A percentile compares a stretch with the other conserved stretches of the same genome.
Evolutionary conservation across 2,888 invertebrate species (phyloP).

Genomic region (Scaeva pyrastri): DNA sequence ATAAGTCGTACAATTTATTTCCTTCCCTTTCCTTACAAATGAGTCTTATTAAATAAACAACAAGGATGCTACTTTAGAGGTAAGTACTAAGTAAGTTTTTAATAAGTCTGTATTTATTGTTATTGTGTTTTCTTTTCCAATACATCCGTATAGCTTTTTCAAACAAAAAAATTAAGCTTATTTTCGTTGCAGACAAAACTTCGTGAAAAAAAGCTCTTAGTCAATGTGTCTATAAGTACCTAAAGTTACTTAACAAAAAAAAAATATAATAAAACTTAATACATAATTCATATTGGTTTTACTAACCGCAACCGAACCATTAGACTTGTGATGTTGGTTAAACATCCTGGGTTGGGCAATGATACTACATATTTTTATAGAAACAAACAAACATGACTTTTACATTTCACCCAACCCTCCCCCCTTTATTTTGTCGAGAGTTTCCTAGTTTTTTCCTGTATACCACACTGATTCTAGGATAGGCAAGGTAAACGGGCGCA

Average conservation of each 20-base stretch:
- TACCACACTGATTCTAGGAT: not conserved
- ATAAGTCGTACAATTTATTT: too few relatives aligned
- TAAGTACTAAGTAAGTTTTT: too few relatives aligned
- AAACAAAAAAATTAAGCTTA: too few relatives aligned
- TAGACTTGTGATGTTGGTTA: not conserved
- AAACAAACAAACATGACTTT: conserved; percentile 3
- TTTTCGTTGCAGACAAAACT: not conserved
- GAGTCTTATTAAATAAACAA: too few relatives aligned
- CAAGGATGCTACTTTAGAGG: too few relatives aligned
- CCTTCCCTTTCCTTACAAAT: too few relatives aligned
- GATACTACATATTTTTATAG: conserved; percentile 1
- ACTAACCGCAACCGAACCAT: not conserved
- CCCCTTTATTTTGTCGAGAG: not conserved
- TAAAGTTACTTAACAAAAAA: not conserved
- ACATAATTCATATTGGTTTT: conserved; percentile 28
- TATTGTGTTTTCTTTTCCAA: too few relatives aligned
- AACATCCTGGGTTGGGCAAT: not conserved
- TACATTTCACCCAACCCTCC: too few relatives aligned
- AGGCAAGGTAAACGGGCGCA: too few relatives aligned
- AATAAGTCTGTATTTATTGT: too few relatives aligned
- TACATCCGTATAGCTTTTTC: too few relatives aligned
- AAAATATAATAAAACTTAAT: not conserved
- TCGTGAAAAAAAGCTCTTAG: not conserved
- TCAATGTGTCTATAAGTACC: not conserved
- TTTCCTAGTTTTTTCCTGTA: conserved; percentile 15